Conservation (phyloP, 1,140 invertebrate species). For the Drosophila pseudoobscura region DNA sequence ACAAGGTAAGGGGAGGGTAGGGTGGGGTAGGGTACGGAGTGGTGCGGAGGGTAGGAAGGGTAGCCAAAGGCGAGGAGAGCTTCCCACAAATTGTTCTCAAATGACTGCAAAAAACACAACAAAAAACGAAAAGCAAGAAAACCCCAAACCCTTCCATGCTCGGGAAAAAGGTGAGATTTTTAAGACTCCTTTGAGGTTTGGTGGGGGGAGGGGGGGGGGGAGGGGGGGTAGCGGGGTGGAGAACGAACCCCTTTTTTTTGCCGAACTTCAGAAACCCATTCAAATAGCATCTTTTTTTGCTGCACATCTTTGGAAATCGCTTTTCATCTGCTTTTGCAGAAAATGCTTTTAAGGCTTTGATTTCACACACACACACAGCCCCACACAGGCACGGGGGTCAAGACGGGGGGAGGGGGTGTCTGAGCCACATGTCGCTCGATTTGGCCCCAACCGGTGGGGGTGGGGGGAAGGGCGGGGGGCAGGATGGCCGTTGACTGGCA, state of each 20-base stretch:
- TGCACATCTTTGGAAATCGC: constrained; percentile 36
- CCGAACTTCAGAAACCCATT: constrained; percentile 21
- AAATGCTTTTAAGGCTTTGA: constrained; percentile 72
- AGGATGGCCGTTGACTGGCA: too few species aligned
- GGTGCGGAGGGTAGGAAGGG: too few species aligned
- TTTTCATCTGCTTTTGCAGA: constrained; percentile 46
- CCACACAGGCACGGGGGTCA: too few species aligned
- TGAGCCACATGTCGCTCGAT: constrained; percentile 25
- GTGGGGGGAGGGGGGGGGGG: too few species aligned
- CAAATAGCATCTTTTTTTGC: constrained; percentile 26
- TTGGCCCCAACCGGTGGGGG: constrained; percentile 1
- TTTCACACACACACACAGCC: too few species aligned
- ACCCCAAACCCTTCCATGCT: background rate
- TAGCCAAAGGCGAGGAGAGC: too few species aligned
- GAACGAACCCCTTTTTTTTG: constrained; percentile 12
- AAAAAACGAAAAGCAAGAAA: background rate
- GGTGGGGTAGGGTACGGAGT: too few species aligned
- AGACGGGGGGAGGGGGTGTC: constrained; percentile 7
- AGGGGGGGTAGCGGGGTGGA: background rate
- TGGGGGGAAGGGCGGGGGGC: too few species aligned
- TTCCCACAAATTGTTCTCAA: constrained; percentile 36
- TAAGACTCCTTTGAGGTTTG: background rate
- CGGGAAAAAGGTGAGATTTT: constrained; percentile 8
- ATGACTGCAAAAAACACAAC: constrained; percentile 20
- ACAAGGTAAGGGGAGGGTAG: background rate